phyloP scores from a whole-genome alignment of 1,140 invertebrate species.

The Meloidogyne floridensis region DNA sequence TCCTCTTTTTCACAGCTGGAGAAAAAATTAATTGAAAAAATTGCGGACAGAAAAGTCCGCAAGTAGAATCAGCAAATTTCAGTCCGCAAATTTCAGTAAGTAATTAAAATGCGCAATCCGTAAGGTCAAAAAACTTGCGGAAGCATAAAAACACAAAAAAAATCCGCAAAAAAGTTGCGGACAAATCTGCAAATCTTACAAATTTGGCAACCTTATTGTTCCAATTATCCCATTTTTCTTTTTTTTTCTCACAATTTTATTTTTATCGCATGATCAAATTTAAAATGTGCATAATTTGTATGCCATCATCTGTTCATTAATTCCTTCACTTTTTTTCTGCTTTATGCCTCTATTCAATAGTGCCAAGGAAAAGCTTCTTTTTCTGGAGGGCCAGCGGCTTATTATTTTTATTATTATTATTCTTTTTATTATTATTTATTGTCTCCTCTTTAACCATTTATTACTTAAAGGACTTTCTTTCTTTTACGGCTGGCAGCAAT shows the following conservation, averaged over 20 bases:
- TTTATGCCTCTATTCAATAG: background rate
- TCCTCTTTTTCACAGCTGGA: too few species aligned
- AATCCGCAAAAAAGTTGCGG: too few species aligned
- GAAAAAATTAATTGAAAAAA: too few species aligned
- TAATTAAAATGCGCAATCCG: too few species aligned
- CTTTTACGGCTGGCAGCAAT: background rate
- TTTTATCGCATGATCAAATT: background rate
- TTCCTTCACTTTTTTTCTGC: background rate
- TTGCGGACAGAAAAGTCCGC: too few species aligned
- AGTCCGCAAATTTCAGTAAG: too few species aligned
- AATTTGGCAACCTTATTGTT: too few species aligned
- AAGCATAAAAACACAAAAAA: too few species aligned
- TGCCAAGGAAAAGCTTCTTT: background rate
- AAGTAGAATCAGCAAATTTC: too few species aligned
- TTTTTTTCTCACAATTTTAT: background rate
- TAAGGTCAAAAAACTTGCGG: too few species aligned
- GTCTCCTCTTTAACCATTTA: background rate
- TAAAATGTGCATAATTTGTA: background rate
- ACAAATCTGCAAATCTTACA: too few species aligned
- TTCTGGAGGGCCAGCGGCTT: too few species aligned
- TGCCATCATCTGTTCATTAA: background rate
- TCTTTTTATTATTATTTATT: constrained; percentile 4
- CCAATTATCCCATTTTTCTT: background rate
- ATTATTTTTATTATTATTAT: background rate
- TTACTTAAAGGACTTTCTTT: background rate